These are phyloP conservation scores for Anolis sagrei DNA, from an alignment of 2,113 vertebrate genomes.

Conservation along the genomic window DNA sequence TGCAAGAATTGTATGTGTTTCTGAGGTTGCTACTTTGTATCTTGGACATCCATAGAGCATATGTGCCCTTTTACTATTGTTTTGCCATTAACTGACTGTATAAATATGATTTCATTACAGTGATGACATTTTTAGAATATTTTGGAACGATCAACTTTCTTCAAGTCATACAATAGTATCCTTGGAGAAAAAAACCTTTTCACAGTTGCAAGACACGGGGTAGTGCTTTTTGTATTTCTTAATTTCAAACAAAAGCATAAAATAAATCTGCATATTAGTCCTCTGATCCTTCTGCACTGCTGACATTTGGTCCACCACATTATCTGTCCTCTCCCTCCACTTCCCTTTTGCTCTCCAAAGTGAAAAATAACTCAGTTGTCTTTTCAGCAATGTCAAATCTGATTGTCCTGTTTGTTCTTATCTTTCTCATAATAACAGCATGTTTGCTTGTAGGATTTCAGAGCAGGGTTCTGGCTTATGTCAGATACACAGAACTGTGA, in stretches of 20 bases:
- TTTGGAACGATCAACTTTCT: not conserved
- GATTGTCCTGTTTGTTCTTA: constrained; percentile 32
- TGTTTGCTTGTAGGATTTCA: constrained; percentile 17
- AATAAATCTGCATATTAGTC: not conserved
- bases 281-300: constrained; percentile 1
- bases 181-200: not conserved
- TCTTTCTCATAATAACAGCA: constrained; percentile 32
- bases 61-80: not conserved
- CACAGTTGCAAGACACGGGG: not conserved
- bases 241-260: not conserved
- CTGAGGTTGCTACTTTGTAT: not conserved
- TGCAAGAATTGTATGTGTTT: not conserved
- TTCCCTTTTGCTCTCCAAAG: not conserved
- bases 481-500: constrained; percentile 26
- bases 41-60: not conserved
- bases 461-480: constrained; percentile 21
- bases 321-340: not conserved
- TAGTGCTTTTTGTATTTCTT: not conserved
- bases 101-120: constrained; percentile 16
- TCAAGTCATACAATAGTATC: not conserved
- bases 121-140: constrained; percentile 8
- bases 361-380: not conserved
- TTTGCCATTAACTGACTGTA: not conserved
- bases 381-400: constrained; percentile 23
- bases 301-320: not conserved